These are phyloP conservation scores for Eilema griseolum DNA, from an alignment of 2,888 invertebrate species.

Conservation along the genomic window DNA sequence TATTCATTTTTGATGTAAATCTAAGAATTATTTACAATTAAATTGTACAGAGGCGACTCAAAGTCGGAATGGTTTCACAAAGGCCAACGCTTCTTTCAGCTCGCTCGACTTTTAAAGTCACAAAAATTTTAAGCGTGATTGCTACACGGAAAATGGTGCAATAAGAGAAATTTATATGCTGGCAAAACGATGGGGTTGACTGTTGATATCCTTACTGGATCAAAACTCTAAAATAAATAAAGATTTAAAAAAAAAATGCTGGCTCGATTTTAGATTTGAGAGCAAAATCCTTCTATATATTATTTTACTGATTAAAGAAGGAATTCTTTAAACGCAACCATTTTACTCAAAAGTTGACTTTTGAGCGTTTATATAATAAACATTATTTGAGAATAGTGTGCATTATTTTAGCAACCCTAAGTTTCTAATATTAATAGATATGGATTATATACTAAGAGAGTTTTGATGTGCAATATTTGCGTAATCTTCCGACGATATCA, in stretches of 20 bases:
- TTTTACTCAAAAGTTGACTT: no score
- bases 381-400: not conserved
- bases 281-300: not conserved
- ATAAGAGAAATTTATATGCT: constrained; percentile 11
- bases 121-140: constrained; percentile 20
- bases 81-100: constrained; percentile 35
- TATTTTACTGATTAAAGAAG: no score
- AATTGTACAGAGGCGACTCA: constrained; percentile 45
- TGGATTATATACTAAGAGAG: no score
- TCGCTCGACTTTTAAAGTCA: constrained; percentile 29
- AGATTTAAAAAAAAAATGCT: no score
- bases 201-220: no score
- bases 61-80: constrained; percentile 38
- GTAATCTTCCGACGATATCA: no score
- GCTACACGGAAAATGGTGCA: constrained; percentile 37
- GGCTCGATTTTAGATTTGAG: constrained; percentile 11
- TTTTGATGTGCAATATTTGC: no score
- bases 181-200: no score
- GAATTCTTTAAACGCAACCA: no score
- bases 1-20: constrained; percentile 34
- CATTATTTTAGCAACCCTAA: not conserved
- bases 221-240: no score
- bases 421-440: no score
- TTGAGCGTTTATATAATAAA: not conserved
- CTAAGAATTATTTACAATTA: constrained; percentile 46